Evolutionary conservation across 2,888 invertebrate genomes (phyloP).

Genomic region (Eucriotettix oculatus): DNA sequence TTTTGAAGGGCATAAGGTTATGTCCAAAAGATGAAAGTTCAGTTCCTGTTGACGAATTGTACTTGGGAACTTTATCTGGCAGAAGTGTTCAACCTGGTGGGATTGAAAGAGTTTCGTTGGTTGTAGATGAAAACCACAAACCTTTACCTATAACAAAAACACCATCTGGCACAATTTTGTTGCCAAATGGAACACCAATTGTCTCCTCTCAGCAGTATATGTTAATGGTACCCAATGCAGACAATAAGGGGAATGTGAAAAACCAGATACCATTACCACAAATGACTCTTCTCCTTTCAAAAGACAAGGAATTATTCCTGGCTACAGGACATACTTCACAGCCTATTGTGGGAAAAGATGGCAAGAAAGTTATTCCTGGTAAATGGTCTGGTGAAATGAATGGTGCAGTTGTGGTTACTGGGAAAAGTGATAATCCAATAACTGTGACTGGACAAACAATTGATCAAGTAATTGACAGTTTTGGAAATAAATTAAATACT

Average conservation of each 20-base stretch:
- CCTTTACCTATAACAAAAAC: not conserved
- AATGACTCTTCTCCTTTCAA: not conserved
- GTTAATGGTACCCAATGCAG: no score
- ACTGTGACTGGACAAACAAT: not conserved
- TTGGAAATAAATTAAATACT: not conserved
- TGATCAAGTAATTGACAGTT: not conserved
- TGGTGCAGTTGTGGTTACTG: not conserved
- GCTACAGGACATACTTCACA: slow-evolving; percentile 13
- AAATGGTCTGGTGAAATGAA: not conserved
- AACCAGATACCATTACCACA: no score
- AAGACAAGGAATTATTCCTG: not conserved
- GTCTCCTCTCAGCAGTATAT: not conserved
- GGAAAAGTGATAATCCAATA: not conserved
- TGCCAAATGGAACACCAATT: not conserved
- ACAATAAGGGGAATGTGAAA: no score
- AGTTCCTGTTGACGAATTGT: no score
- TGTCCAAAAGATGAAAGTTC: no score
- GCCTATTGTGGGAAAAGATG: slow-evolving; percentile 21
- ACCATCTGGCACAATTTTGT: not conserved
- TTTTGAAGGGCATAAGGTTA: no score
- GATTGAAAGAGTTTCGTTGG: no score
- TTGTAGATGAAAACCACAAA: not conserved
- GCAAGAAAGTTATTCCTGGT: slow-evolving; percentile 15
- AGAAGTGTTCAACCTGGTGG: no score
- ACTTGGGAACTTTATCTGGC: no score